Evolutionary conservation across 2,797 vertebrate species (phyloP).

Genomic region (Gobionotothen gibberifrons): DNA sequence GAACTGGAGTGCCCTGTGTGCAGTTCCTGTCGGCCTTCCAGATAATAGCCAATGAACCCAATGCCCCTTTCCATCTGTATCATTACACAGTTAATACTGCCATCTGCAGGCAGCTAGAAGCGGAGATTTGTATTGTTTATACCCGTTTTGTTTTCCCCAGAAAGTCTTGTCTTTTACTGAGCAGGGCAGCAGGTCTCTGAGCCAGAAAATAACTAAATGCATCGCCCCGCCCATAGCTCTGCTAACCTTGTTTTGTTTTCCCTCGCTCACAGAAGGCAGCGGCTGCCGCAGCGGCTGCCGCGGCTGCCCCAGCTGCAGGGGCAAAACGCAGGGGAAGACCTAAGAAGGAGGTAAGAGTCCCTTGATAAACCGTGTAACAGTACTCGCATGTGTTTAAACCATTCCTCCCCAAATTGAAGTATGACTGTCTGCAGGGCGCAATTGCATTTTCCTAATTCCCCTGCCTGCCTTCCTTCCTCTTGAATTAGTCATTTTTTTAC

Average conservation of each 20-base stretch:
- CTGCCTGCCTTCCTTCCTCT: conserved; percentile 20
- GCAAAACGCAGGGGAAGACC: conserved; percentile 93
- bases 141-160: not conserved
- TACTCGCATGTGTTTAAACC: conserved; percentile 35
- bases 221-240: no score
- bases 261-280: conserved; percentile 85
- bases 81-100: conserved; percentile 56
- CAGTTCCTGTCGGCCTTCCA: conserved; percentile 85
- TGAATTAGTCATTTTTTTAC: conserved; percentile 46
- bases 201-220: conserved; percentile 17
- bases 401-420: conserved; percentile 54
- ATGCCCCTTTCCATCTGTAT: conserved; percentile 76
- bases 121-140: conserved; percentile 33
- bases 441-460: conserved; percentile 60
- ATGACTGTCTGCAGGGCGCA: conserved; percentile 55
- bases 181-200: not conserved
- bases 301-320: conserved; percentile 80
- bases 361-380: conserved; percentile 3
- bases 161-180: not conserved
- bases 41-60: conserved; percentile 87
- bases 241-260: conserved; percentile 7
- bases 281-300: conserved; percentile 77
- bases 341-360: conserved; percentile 91
- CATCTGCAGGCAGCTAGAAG: conserved; percentile 75
- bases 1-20: conserved; percentile 85